Base-by-base conservation (phyloP, 1,140 invertebrate genomes). In the Linepithema humile region DNA sequence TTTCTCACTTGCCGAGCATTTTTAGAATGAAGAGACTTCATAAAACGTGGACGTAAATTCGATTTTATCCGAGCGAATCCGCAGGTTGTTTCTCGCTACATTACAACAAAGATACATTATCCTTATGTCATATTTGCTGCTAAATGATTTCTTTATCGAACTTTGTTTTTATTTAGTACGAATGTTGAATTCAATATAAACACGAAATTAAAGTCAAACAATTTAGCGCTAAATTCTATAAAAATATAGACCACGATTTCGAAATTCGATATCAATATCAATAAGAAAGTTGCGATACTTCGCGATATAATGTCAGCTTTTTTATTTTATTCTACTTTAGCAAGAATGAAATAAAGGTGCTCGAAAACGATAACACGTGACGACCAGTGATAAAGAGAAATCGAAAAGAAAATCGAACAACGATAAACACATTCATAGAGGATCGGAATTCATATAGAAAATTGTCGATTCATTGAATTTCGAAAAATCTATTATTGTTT, bases 1-100 rank as follows among this genome's bases (percentile, higher is more conserved):
- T 40, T 86, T 86, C 73, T 84, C 43, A 64, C 57, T 69, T 53
- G 20, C 69, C 65, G 67, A 82, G 45, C 35, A 64, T 26, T 43
- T 15, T 29, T 83, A 77, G 48, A 48, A 88, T 84, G 60, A 73
- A 65, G 69, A 43, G 72, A 70, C 35, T 60, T 55, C 29, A 53
- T 40, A 23, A 75, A n/a, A n/a, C 72, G 10, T 48, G 12, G 4
- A 70, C 23, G 48, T 55, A 80, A 69, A 26, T 57, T 40, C n/a
- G 23, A 80, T 70, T 80, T 55, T 70, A 38, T 69, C 64, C 48
- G 29, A 32, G 64, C 12, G 35, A 55, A 1, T 45, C 20, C 20
- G 20, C 12, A 60, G 23, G 7, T 82, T 10, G 45, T 29, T 12
- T 59, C 38, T 29, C 15, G 17, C 17, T 7, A 48, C 35, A 15